Percentiles rank a stretch among this genome's conserved stretches.
Conservation (phyloP, 2,888 invertebrate species). For the Rhagium mordax region DNA sequence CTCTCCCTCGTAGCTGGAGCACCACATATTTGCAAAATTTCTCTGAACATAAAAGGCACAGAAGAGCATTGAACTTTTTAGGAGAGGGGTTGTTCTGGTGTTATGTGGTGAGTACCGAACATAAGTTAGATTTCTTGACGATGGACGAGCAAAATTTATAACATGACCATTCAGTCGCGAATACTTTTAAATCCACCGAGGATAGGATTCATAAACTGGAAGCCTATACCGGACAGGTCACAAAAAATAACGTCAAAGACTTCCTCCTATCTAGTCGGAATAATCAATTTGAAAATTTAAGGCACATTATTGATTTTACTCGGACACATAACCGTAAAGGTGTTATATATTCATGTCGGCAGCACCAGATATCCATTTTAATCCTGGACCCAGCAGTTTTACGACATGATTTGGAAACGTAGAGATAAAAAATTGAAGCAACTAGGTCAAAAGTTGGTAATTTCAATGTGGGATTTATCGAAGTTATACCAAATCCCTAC, state of each 20-base stretch:
- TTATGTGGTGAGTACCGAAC: constrained; percentile 44
- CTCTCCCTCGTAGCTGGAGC: constrained; percentile 1
- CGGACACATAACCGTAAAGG: neutral
- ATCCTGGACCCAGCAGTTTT: too few species aligned
- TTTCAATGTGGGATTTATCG: too few species aligned
- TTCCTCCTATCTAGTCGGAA: neutral
- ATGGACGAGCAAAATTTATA: constrained; percentile 26
- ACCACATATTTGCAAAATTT: constrained; percentile 7
- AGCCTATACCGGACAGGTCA: neutral
- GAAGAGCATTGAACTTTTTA: constrained; percentile 37
- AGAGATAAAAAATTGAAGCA: neutral
- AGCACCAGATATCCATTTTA: too few species aligned
- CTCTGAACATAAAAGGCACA: neutral
- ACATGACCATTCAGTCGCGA: neutral
- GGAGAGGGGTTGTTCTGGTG: constrained; percentile 45
- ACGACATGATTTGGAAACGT: too few species aligned
- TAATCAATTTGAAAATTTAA: neutral
- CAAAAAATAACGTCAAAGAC: neutral
- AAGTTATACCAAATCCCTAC: too few species aligned
- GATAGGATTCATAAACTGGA: constrained; percentile 7
- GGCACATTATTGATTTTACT: neutral
- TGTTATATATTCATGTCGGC: too few species aligned
- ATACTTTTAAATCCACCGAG: neutral
- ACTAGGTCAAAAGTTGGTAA: constrained; percentile 35
- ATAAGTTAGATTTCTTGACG: constrained; percentile 37